Evolutionary conservation across 2,888 invertebrate genomes (phyloP), one percentile per base, ranked within the genome.

Genomic region (Acrobasis consociella): DNA sequence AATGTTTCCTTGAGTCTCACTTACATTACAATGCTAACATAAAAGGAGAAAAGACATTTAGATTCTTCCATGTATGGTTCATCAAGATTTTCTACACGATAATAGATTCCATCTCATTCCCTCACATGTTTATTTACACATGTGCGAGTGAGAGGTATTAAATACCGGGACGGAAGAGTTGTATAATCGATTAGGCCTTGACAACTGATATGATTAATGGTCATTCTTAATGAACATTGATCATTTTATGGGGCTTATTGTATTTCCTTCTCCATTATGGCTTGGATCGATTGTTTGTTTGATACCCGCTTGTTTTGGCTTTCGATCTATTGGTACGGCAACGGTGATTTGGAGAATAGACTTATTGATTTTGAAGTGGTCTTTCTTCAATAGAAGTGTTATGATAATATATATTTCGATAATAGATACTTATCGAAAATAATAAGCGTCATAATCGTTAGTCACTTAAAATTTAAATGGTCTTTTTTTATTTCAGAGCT

Each of bases 81-180:
- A 67, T 51, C 60, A 50, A 39, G 38, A 50, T 60, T 60, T 52
- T 60, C 60, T 51, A 56, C 13, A 8, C 59, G 31, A 13, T n/a
- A 49, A 37, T 13, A 13, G 46, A 13, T n/a, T 53, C 39, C 39
- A 22, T 66, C 63, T 63, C 60, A 49, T 60, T 72, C 68, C 74
- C 65, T 59, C 69, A 67, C 72, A 38, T 62, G 39, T 59, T 49
- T 55, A 22, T 66, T 62, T 61, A 46, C 10, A 39, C 31, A 59
- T 60, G 70, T 60, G 72, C 64, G 69, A 73, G 66, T 67, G 72
- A 71, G 79, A 78, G 68, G 49, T 58, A 64, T 71, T 67, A 67
- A 67, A 72, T 69, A 66, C 55, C 74, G 77, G 72, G 69, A 65
- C 82, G 83, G 82, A 82, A 82, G 79, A 78, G 72, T 65, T 64